phyloP scores from a whole-genome alignment of 2,113 vertebrate genomes.

The Oncorhynchus tshawytscha region DNA sequence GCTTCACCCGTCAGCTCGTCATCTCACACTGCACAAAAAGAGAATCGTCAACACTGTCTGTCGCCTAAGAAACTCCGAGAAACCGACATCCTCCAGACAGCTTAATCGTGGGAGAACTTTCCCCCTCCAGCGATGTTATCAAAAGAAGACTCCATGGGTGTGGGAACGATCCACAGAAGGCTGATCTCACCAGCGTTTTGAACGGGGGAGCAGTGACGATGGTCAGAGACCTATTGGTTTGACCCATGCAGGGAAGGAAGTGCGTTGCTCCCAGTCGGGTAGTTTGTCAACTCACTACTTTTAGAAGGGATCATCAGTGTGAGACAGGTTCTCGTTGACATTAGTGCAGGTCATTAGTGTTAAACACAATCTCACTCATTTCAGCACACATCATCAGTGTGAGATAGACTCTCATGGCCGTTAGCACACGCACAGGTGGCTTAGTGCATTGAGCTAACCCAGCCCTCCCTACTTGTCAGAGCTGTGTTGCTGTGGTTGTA shows the following conservation, averaged over 20 bases:
- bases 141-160: constrained; percentile 52
- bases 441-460: constrained; percentile 21
- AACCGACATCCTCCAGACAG: constrained; percentile 52
- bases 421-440: constrained; percentile 47
- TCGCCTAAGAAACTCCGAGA: constrained; percentile 28
- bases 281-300: background rate
- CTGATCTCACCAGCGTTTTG: background rate
- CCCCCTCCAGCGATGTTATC: constrained; percentile 50
- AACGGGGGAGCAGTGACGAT: background rate
- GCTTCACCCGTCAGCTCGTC: constrained; percentile 72
- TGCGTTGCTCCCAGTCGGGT: background rate
- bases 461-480: constrained; percentile 19
- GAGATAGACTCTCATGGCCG: constrained; percentile 24
- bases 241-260: background rate
- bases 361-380: background rate
- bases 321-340: background rate
- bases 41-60: constrained; percentile 55
- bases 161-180: constrained; percentile 47
- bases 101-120: constrained; percentile 58
- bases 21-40: constrained; percentile 70
- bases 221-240: background rate
- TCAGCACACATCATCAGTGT: background rate
- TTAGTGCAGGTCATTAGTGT: background rate
- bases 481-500: background rate
- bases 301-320: background rate